phyloP scores from a whole-genome alignment of 1,140 invertebrate genomes.

The Dufourea novaeangliae region DNA sequence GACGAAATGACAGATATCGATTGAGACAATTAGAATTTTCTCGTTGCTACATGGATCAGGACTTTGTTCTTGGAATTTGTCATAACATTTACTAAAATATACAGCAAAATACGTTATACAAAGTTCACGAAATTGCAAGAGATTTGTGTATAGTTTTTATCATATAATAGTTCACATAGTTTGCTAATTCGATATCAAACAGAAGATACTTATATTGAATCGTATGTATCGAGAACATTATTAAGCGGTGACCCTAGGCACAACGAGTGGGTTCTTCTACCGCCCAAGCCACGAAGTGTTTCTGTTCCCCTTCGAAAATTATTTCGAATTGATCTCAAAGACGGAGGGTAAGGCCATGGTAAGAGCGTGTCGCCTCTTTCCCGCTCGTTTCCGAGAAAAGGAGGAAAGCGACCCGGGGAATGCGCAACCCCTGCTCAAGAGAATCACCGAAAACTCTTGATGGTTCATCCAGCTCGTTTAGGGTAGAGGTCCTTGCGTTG shows the following conservation, averaged over 20 bases:
- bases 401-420: not conserved
- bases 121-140: too few species aligned
- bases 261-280: not conserved
- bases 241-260: not conserved
- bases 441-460: conserved; percentile 59
- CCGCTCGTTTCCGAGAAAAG: conserved; percentile 6
- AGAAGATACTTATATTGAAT: not conserved
- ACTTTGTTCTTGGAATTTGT: too few species aligned
- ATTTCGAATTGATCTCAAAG: conserved; percentile 16
- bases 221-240: not conserved
- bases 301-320: conserved; percentile 1
- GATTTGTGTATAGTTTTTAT: too few species aligned
- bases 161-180: too few species aligned
- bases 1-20: too few species aligned
- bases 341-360: not conserved
- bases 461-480: conserved; percentile 63
- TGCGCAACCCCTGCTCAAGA: conserved; percentile 22
- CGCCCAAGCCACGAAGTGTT: too few species aligned
- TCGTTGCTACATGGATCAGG: too few species aligned
- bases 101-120: too few species aligned
- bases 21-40: too few species aligned
- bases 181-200: not conserved
- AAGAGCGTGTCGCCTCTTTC: conserved; percentile 9
- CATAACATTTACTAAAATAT: too few species aligned
- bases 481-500: conserved; percentile 34